Evolutionary conservation across 2,113 vertebrate species (phyloP), one percentile per base, ranked within the genome.

Genomic region (Onychorhynchus coronatus): DNA sequence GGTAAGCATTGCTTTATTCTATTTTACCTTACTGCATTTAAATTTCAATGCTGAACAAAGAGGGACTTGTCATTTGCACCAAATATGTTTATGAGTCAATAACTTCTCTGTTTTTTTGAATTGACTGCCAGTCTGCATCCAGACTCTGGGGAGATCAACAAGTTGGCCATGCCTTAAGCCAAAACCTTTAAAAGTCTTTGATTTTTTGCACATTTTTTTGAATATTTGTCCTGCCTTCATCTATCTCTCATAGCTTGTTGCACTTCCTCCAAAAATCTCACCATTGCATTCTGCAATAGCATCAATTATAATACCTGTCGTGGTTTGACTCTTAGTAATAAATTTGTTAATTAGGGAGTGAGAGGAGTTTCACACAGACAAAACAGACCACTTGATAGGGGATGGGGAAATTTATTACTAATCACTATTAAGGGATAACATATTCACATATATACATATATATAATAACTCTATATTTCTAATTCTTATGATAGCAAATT

Each of bases 1-100:
- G 99, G 99, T 99, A 98, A 98, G 98, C 23, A 82, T n/a, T 65
- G 14, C 7, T 86, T 86, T 77, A 35, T 78, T 87, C 33, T 55
- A 1, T 59, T 6, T 61, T 75, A 39, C 37, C 8, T 61, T 75
- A 39, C 37, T 35, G 10, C 5, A 12, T 77, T 66, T 42, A 74
- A 19, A 39, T 84, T 68, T 55, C 42, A 53, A 71, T 65, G 53
- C 9, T 30, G 22, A 62, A 72, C 46, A 50, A 77, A 66, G 30
- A 62, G 15, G 21, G 7, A 49, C 30, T 66, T 78, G 35, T 3
- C 3, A 20, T 49, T 80, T 88, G 31, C 41, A 73, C 21, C 9
- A 72, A 61, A 44, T 59, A 52, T 28, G 14, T 77, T 91, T 63
- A 58, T 41, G 17, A 63, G 27, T 67, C 58, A 83, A 2, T 49